phyloP scores from a whole-genome alignment of 2,113 vertebrate genomes.

The Phrynosoma platyrhinos region DNA sequence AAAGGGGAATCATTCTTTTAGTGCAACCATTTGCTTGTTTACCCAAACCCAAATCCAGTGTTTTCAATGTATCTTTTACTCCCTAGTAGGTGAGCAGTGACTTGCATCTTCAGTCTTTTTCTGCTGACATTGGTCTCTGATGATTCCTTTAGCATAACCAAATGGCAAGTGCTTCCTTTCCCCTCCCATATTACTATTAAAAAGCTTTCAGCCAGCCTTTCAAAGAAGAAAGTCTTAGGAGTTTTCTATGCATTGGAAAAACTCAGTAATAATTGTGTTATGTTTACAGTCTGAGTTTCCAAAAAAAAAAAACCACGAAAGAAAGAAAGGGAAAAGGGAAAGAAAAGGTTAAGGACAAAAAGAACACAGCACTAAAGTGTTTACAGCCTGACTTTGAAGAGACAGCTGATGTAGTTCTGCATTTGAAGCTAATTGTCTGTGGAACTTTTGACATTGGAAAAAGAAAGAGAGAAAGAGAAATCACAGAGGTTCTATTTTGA shows the following conservation, averaged over 20 bases:
- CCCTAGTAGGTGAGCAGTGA: not conserved
- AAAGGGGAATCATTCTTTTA: not conserved
- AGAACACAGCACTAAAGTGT: constrained; percentile 59
- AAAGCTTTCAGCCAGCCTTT: not conserved
- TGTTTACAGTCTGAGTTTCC: constrained; percentile 35
- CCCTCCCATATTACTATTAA: not conserved
- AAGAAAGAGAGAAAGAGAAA: constrained; percentile 14
- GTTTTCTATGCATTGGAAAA: constrained; percentile 26
- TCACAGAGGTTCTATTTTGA: constrained; percentile 52
- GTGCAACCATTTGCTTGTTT: not conserved
- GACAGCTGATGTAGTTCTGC: constrained; percentile 53
- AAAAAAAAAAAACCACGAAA: not conserved
- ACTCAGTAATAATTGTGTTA: constrained; percentile 17
- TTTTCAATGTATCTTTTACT: not conserved
- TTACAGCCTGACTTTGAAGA: constrained; percentile 52
- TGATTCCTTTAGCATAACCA: not conserved
- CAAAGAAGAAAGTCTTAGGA: constrained; percentile 31
- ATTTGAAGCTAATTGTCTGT: constrained; percentile 69
- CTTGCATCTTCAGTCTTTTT: not conserved
- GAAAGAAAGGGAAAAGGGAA: constrained; percentile 21
- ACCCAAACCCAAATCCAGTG: not conserved
- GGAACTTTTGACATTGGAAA: constrained; percentile 64
- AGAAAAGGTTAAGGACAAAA: constrained; percentile 75
- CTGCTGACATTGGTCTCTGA: fast-evolving
- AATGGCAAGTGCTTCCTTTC: fast-evolving